phyloP scores from a whole-genome alignment of 2,888 invertebrate genomes.

The Marasmarcha lunaedactyla region DNA sequence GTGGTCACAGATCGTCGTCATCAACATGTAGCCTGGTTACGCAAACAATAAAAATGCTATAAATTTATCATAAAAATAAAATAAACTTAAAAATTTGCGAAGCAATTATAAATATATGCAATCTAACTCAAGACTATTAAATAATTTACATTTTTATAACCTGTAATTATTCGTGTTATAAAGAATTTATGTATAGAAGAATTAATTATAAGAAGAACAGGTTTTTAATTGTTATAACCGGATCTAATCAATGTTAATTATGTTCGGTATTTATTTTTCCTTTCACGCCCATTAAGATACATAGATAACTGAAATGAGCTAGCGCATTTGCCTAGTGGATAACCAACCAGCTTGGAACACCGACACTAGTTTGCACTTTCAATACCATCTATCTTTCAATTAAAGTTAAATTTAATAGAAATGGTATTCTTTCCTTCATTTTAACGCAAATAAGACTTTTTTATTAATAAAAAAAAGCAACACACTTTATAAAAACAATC shows the following conservation, averaged over 20 bases:
- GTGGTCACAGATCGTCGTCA: conserved; percentile 22
- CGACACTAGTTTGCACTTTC: no score
- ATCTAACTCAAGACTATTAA: conserved; percentile 8
- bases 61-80: not conserved
- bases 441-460: no score
- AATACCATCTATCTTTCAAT: no score
- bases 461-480: no score
- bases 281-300: conserved; percentile 27
- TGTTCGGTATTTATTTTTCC: conserved; percentile 26
- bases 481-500: no score
- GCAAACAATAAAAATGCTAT: conserved; percentile 19
- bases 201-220: not conserved
- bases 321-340: no score
- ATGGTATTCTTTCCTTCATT: no score
- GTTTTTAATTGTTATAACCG: conserved; percentile 22
- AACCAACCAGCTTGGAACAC: no score
- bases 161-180: conserved; percentile 1
- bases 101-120: conserved; percentile 8
- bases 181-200: not conserved
- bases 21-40: conserved; percentile 22
- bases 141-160: conserved; percentile 14
- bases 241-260: conserved; percentile 33
- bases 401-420: no score
- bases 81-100: conserved; percentile 8
- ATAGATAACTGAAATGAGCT: not conserved